Base-by-base conservation (phyloP, 2,888 invertebrate species). In the Asteroscopus sphinx region DNA sequence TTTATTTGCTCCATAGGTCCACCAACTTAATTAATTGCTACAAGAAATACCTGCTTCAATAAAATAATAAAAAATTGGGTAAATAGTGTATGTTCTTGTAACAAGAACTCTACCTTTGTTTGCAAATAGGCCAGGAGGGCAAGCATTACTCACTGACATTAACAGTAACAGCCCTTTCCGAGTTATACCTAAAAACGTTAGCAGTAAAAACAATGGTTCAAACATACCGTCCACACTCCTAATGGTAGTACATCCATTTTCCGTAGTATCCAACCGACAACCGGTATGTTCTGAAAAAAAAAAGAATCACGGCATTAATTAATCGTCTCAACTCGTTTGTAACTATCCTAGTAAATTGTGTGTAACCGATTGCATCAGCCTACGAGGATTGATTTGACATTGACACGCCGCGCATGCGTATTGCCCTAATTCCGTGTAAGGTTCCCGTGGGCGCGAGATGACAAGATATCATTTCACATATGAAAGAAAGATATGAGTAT, bases 301-400 rank as follows among this genome's bases (percentile, higher is more conserved):
- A 82, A 79, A 75, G 68, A 75, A 79, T 64, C 67, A 74, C 55
- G 62, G 61, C 52, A 71, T 79, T 77, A 77, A 82, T 81, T 79
- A 78, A 71, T 76, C 71, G 39, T 49, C 41, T 51, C 58, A 55
- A 67, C 69, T 69, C 72, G 74, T 80, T 77, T 70, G 66, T 67
- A 74, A 73, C 68, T 76, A 82, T 81, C 69, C 65, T 60, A 73
- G 70, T 74, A 75, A 79, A 78, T 75, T 68, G 75, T 82, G 77
- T 81, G 82, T 76, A 76, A 77, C 80, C 68, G 76, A 88, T 90
- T 93, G 93, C 93, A 93, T 92, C 92, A 90, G 91, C 91, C 87
- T 91, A 91, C 86, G 80, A 87, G 84, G 90, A 94, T 94, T 94
- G 94, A 94, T 94, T 94, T 93, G 94, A 94, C 93, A 93, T 94